Conservation (phyloP, 2,888 invertebrate genomes). For the Drosophila buzzatii region DNA sequence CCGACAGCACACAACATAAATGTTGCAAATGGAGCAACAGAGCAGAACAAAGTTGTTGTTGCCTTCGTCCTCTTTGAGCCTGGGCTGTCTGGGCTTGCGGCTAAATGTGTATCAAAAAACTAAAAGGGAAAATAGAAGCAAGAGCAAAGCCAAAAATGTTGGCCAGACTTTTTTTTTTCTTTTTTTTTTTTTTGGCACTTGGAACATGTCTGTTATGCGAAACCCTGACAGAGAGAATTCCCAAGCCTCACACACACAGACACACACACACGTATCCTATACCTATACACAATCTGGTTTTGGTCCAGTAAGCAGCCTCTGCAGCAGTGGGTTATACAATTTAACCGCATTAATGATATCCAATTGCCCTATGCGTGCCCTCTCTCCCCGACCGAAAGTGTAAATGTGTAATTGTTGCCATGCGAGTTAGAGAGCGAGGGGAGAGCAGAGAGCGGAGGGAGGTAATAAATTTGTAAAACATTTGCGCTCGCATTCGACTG, state of each 20-base stretch:
- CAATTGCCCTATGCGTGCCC: constrained; percentile 22
- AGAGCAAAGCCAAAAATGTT: constrained; percentile 45
- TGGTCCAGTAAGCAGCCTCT: constrained; percentile 32
- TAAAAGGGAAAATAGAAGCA: constrained; percentile 21
- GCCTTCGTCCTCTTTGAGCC: constrained; percentile 12
- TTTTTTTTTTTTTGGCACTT: constrained; percentile 60
- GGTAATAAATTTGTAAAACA: constrained; percentile 51
- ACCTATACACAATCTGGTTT: constrained; percentile 10
- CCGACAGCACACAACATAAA: constrained; percentile 59
- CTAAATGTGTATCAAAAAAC: constrained; percentile 24
- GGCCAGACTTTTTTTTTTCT: constrained; percentile 40
- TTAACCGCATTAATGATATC: constrained; percentile 74
- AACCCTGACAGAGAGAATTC: constrained; percentile 13
- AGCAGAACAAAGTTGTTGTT: constrained; percentile 49
- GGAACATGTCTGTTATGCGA: constrained; percentile 47
- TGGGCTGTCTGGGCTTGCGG: constrained; percentile 27
- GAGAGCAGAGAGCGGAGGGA: background rate
- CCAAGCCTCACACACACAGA: constrained; percentile 8
- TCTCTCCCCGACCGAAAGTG: constrained; percentile 25
- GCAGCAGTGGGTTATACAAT: constrained; percentile 52
- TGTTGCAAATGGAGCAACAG: constrained; percentile 76
- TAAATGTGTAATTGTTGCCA: constrained; percentile 66
- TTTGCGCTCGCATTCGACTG: constrained; percentile 53
- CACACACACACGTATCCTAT: background rate
- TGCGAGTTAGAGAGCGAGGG: background rate